Conservation (phyloP, 2,888 invertebrate genomes). For the Epinotia ramella region DNA sequence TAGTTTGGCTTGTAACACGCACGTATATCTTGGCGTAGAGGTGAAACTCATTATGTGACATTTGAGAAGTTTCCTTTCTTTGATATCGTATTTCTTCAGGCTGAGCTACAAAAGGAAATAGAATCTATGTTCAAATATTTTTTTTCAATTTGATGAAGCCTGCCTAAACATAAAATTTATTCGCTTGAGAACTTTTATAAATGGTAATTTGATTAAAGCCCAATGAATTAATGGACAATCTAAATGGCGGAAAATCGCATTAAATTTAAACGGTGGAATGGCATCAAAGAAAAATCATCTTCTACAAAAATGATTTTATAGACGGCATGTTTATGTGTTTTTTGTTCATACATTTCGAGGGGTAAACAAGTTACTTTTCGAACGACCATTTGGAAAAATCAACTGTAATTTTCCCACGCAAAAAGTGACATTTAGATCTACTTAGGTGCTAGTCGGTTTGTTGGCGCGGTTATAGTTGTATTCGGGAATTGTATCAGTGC, state of each 20-base stretch:
- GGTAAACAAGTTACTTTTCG: too few relatives aligned
- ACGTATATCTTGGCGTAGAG: conserved; percentile 38
- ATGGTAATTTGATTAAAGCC: neutral
- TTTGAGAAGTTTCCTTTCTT: conserved; percentile 38
- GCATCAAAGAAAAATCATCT: neutral
- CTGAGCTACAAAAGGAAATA: conserved; percentile 25
- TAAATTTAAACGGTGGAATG: neutral
- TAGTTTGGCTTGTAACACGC: conserved; percentile 20
- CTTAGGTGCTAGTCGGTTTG: too few relatives aligned
- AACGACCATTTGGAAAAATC: too few relatives aligned
- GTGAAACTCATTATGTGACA: conserved; percentile 43
- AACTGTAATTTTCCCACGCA: too few relatives aligned
- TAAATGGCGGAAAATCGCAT: neutral
- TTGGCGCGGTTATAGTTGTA: too few relatives aligned
- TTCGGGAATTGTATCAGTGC: too few relatives aligned
- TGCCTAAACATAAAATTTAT: neutral
- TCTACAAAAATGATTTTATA: too few relatives aligned
- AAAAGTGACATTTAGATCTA: too few relatives aligned
- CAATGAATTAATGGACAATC: neutral
- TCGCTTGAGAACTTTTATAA: neutral
- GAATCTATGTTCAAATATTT: neutral
- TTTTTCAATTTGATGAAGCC: neutral
- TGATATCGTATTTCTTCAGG: conserved; percentile 32
- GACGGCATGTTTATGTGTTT: too few relatives aligned
- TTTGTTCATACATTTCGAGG: too few relatives aligned